These are phyloP conservation scores for Pogonus chalceus DNA, from an alignment of 1,140 invertebrate species.

Conservation along the genomic window DNA sequence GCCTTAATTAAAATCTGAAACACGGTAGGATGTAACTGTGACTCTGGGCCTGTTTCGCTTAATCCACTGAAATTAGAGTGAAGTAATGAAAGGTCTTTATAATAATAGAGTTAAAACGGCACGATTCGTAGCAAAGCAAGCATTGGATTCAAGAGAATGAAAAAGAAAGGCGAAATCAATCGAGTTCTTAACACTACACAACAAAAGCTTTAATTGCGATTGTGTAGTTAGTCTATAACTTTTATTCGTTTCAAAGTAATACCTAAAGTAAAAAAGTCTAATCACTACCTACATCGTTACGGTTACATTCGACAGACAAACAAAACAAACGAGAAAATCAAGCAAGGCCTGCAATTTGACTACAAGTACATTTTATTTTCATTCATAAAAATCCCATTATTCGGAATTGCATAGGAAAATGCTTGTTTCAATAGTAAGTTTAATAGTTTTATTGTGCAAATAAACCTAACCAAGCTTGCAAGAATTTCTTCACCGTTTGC, in stretches of 20 bases:
- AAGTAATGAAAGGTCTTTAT: not conserved
- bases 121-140: not conserved
- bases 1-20: too few relatives aligned
- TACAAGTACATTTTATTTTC: not conserved
- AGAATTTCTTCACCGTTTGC: too few relatives aligned
- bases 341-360: not conserved
- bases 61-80: not conserved
- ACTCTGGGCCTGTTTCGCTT: not conserved
- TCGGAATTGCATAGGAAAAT: slow-evolving; percentile 1
- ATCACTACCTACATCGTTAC: not conserved
- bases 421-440: not conserved
- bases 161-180: not conserved
- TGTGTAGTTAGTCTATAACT: not conserved
- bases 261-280: not conserved
- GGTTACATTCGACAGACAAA: not conserved
- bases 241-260: not conserved
- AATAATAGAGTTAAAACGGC: not conserved
- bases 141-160: not conserved
- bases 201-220: not conserved
- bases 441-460: not conserved
- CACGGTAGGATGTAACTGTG: not conserved
- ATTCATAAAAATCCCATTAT: slow-evolving; percentile 7
- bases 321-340: not conserved
- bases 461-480: not conserved
- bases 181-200: not conserved